Evolutionary conservation across 1,140 invertebrate species (phyloP).

Genomic region (Psilanteris sp.): DNA sequence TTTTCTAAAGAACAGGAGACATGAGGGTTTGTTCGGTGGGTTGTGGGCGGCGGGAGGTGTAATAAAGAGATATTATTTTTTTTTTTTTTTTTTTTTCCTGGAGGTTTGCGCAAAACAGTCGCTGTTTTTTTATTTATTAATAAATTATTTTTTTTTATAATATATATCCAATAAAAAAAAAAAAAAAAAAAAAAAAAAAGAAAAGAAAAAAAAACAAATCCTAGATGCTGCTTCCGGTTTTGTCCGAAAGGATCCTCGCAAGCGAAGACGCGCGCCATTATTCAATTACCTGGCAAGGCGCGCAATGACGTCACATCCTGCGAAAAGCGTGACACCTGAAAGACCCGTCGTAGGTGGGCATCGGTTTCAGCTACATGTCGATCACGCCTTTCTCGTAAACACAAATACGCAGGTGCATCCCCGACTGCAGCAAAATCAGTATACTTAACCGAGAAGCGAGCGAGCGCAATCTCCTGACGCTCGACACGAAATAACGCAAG

Average conservation of each 20-base stretch:
- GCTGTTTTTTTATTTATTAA: too few relatives aligned
- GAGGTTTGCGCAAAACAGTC: too few relatives aligned
- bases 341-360: constrained; percentile 68
- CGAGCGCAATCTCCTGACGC: background rate
- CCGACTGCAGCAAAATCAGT: constrained; percentile 1
- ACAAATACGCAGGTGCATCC: constrained; percentile 56
- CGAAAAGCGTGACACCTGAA: constrained; percentile 69
- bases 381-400: constrained; percentile 62
- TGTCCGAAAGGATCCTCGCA: constrained; percentile 33
- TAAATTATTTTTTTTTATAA: too few relatives aligned
- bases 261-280: constrained; percentile 49
- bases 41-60: too few relatives aligned
- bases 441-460: background rate
- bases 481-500: too few relatives aligned
- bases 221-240: constrained; percentile 37
- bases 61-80: too few relatives aligned
- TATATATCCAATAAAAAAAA: too few relatives aligned
- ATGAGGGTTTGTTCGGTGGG: too few relatives aligned
- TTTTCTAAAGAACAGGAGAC: too few relatives aligned
- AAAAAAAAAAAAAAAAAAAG: too few relatives aligned
- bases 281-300: constrained; percentile 62
- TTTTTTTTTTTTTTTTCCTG: too few relatives aligned
- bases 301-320: constrained; percentile 72
- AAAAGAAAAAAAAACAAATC: too few relatives aligned
- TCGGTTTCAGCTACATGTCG: constrained; percentile 50